Conservation (phyloP, 2,113 vertebrate genomes). For the Neogobius melanostomus region DNA sequence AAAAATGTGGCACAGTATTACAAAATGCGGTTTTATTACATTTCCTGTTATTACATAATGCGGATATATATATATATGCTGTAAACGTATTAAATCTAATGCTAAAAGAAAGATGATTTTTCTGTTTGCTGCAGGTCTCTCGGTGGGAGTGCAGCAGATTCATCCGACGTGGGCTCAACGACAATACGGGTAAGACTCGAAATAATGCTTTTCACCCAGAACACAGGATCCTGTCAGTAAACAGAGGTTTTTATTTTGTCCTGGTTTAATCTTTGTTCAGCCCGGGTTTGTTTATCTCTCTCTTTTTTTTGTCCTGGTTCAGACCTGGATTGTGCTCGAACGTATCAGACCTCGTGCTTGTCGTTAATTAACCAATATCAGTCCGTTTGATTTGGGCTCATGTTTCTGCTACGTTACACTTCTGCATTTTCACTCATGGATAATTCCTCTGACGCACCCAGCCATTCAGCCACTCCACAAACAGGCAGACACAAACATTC, state of each 20-base stretch:
- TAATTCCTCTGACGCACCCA: constrained; percentile 47
- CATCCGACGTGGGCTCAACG: constrained; percentile 92
- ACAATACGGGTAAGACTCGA: constrained; percentile 88
- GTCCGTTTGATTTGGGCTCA: constrained; percentile 25
- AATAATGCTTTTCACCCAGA: constrained; percentile 34
- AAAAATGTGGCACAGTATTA: no score
- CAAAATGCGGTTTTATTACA: no score
- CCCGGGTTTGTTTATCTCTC: neutral
- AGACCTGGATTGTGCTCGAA: constrained; percentile 6
- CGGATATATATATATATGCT: no score
- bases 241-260: no score
- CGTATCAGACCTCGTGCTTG: neutral
- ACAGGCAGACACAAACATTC: neutral
- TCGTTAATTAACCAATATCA: constrained; percentile 4
- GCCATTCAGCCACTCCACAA: constrained; percentile 40
- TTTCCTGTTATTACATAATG: no score
- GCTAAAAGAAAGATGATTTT: neutral
- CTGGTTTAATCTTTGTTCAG: neutral
- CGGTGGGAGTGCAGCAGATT: constrained; percentile 89
- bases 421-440: constrained; percentile 43
- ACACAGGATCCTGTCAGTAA: neutral
- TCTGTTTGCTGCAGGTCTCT: constrained; percentile 79
- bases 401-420: constrained; percentile 45
- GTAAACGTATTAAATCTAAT: no score
- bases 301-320: neutral